Conservation (phyloP, 2,888 invertebrate genomes). For the Rhamnusium bicolor region DNA sequence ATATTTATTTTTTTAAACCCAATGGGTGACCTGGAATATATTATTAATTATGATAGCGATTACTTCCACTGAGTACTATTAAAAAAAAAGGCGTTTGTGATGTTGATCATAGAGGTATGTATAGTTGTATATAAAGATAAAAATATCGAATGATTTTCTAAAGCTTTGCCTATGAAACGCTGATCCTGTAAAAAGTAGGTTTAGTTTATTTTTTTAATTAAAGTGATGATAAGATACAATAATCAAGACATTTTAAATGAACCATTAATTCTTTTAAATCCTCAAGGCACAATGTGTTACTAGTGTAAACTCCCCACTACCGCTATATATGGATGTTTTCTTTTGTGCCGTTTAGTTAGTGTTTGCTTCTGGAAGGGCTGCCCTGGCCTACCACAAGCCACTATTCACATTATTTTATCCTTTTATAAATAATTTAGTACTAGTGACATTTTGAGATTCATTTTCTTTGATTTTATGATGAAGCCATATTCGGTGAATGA, state of each 20-base stretch:
- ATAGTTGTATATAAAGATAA: slow-evolving; percentile 11
- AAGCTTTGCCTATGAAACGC: slow-evolving; percentile 29
- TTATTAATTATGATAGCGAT: slow-evolving; percentile 63
- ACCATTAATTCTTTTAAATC: no score
- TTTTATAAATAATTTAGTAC: no score
- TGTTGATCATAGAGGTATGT: slow-evolving; percentile 31
- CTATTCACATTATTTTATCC: no score
- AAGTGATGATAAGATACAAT: background rate
- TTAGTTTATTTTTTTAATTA: slow-evolving; percentile 17
- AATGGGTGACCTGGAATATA: slow-evolving; percentile 39
- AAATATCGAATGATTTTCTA: slow-evolving; percentile 14
- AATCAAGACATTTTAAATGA: slow-evolving; percentile 1
- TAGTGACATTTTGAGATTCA: no score
- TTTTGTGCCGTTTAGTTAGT: no score
- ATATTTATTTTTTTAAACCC: slow-evolving; percentile 43
- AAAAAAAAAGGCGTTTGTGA: slow-evolving; percentile 43
- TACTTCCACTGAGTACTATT: slow-evolving; percentile 66
- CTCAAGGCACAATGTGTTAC: no score
- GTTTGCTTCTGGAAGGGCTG: background rate
- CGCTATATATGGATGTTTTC: no score
- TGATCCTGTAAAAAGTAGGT: slow-evolving; percentile 40
- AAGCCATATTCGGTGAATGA: no score
- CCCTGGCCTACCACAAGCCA: no score
- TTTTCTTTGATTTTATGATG: no score
- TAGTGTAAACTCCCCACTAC: no score